A percentile compares a stretch with the other conserved stretches of the same genome.
phyloP scores from a whole-genome alignment of 2,113 vertebrate species.

The Chamaea fasciata region DNA sequence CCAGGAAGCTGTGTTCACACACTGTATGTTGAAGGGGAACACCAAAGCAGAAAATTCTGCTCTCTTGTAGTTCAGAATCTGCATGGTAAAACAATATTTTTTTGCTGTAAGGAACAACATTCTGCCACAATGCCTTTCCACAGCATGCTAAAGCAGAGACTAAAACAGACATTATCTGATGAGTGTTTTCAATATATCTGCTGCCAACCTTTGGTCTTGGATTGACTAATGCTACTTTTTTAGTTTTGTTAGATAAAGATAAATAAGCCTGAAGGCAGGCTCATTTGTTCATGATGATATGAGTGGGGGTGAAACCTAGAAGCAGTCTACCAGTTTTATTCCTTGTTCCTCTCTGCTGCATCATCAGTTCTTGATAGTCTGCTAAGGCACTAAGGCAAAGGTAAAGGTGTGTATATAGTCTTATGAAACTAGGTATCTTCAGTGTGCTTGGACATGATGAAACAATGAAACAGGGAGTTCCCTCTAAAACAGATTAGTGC shows the following conservation, averaged over 20 bases:
- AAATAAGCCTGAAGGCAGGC: neutral
- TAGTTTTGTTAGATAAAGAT: neutral
- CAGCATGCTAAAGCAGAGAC: neutral
- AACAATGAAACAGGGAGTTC: slow-evolving; percentile 11
- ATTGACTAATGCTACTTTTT: neutral
- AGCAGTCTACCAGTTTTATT: neutral
- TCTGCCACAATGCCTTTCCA: neutral
- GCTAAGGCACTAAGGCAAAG: neutral
- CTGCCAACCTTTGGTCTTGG: neutral
- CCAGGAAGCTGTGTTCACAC: neutral
- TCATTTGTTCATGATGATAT: neutral
- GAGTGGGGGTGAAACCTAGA: neutral
- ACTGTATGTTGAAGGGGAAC: neutral
- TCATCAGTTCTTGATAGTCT: neutral
- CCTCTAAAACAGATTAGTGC: neutral
- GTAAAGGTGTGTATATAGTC: neutral
- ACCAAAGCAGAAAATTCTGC: neutral
- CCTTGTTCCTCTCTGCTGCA: neutral
- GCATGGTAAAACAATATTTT: neutral
- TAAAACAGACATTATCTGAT: neutral
- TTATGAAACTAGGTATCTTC: neutral
- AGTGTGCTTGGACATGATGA: neutral
- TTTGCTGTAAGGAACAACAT: neutral
- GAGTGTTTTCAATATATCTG: rapidly evolving
- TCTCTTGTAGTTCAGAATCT: neutral